These are phyloP conservation scores for Perccottus glenii DNA, from an alignment of 2,113 vertebrate species.

Conservation along the genomic window DNA sequence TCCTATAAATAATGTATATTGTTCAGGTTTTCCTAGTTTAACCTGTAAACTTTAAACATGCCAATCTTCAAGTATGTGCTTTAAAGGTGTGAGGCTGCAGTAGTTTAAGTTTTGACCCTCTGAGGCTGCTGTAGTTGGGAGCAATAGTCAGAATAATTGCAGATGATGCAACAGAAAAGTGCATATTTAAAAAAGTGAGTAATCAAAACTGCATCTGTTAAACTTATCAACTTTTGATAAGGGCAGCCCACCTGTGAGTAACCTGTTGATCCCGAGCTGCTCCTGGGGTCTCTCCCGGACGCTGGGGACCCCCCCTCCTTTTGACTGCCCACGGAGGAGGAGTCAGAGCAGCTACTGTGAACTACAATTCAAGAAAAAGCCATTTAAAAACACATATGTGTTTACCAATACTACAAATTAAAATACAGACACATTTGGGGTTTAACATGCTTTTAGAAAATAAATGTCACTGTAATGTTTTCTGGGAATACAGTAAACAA, in stretches of 20 bases:
- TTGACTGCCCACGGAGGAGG: slow-evolving; percentile 74
- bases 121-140: no score
- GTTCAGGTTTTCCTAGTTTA: no score
- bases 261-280: slow-evolving; percentile 66
- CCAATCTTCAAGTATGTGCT: no score
- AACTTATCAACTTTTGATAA: no score
- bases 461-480: not conserved
- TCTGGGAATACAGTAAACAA: slow-evolving; percentile 4
- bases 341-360: slow-evolving; percentile 77
- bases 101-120: no score
- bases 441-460: not conserved
- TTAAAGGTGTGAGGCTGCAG: no score
- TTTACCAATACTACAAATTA: not conserved
- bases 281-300: slow-evolving; percentile 68
- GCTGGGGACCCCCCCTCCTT: slow-evolving; percentile 74
- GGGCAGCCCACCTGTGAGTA: slow-evolving; percentile 66
- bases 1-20: no score
- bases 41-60: no score
- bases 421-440: not conserved
- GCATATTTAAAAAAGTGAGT: no score
- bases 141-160: no score
- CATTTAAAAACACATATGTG: not conserved
- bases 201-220: no score
- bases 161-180: no score
- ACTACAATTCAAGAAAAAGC: slow-evolving; percentile 36